A percentile compares a stretch with the other conserved stretches of the same genome.
Evolutionary conservation across 2,888 invertebrate species (phyloP).

Genomic region (Meganola albula): DNA sequence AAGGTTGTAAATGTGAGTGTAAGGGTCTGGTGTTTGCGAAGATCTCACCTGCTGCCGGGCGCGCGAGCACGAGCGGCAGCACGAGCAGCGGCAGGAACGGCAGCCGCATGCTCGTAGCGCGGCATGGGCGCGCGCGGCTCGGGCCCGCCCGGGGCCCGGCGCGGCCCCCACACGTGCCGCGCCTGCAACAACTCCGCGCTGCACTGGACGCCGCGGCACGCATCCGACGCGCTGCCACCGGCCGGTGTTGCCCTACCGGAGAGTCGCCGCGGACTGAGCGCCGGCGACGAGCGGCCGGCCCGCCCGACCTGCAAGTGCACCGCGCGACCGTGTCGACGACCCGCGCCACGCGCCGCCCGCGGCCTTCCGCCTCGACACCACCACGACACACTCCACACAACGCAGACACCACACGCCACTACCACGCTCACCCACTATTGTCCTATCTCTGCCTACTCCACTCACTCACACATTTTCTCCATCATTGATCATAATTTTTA

Average conservation of each 20-base stretch:
- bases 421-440: slow-evolving; percentile 5
- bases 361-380: slow-evolving; percentile 33
- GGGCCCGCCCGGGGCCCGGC: slow-evolving; percentile 59
- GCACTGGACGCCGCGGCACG: slow-evolving; percentile 37
- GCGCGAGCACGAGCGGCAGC: slow-evolving; percentile 71
- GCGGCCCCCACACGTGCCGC: slow-evolving; percentile 36
- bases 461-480: slow-evolving; percentile 3
- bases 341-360: slow-evolving; percentile 38
- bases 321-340: slow-evolving; percentile 39
- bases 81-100: slow-evolving; percentile 70
- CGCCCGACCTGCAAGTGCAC: slow-evolving; percentile 45
- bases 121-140: slow-evolving; percentile 63
- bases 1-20: too few species aligned
- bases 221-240: slow-evolving; percentile 32
- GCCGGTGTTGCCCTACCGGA: slow-evolving; percentile 50
- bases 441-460: slow-evolving; percentile 5
- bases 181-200: slow-evolving; percentile 38
- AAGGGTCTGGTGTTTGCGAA: slow-evolving; percentile 4
- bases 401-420: slow-evolving; percentile 9
- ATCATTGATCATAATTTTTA: too few species aligned
- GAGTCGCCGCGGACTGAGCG: slow-evolving; percentile 62
- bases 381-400: slow-evolving; percentile 5
- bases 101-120: slow-evolving; percentile 72
- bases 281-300: slow-evolving; percentile 31
- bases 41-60: slow-evolving; percentile 67